Evolutionary conservation across 2,113 vertebrate genomes (phyloP).

Genomic region (Salminus brasiliensis): DNA sequence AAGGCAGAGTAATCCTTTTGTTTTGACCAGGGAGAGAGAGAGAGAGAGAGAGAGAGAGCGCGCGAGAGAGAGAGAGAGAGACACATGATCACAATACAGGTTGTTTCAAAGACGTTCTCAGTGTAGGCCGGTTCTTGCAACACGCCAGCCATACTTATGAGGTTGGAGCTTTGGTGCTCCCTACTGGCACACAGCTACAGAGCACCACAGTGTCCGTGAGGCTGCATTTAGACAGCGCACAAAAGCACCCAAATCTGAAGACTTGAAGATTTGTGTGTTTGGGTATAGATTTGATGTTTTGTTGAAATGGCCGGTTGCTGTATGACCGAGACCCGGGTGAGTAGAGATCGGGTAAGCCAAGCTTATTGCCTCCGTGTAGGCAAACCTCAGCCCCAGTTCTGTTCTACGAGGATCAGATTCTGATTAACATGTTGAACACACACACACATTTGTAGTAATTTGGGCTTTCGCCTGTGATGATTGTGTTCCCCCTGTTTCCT

Average conservation of each 20-base stretch:
- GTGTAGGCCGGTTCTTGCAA: neutral
- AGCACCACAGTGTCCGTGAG: neutral
- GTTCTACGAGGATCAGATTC: no score
- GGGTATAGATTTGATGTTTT: neutral
- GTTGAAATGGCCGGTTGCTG: neutral
- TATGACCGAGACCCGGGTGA: neutral
- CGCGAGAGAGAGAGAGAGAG: no score
- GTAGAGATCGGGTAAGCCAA: neutral
- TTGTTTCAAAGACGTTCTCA: neutral
- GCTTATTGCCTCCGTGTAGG: neutral
- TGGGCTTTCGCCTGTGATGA: no score
- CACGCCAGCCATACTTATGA: neutral
- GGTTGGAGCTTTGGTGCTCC: slow-evolving; percentile 16
- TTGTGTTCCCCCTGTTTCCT: no score
- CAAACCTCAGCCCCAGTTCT: no score
- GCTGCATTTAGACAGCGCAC: neutral
- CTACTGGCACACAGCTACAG: neutral
- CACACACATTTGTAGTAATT: no score
- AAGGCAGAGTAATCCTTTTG: no score
- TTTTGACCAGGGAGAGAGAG: no score
- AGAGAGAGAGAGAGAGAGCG: no score
- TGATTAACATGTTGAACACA: no score
- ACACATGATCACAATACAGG: neutral
- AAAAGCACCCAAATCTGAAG: neutral
- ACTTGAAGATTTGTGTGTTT: neutral